A percentile compares a stretch with the other conserved stretches of the same genome.
These are phyloP conservation scores for Rousettus leschenaultii DNA, from an alignment of 2,113 vertebrate species.

Conservation along the genomic window DNA sequence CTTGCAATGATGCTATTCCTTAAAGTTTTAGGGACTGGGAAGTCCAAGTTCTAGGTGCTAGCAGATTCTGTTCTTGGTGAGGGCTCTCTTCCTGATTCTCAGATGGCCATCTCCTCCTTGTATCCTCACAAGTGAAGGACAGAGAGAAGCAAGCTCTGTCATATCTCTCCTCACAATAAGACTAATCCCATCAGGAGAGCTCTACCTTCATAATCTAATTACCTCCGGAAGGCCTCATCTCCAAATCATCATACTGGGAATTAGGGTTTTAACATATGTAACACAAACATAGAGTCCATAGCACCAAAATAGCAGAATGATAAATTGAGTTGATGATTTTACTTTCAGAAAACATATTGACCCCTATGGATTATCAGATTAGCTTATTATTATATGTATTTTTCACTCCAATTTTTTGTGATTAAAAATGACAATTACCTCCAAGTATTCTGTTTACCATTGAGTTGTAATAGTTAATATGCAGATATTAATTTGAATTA, in stretches of 20 bases:
- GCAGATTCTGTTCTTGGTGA: not conserved
- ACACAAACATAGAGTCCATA: too few relatives aligned
- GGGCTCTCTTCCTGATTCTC: not conserved
- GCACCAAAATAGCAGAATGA: not conserved
- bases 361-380: not conserved
- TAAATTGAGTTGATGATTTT: not conserved
- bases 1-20: not conserved
- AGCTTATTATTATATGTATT: not conserved
- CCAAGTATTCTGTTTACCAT: not conserved
- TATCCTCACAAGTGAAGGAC: not conserved
- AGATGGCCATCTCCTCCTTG: not conserved
- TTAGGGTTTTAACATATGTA: not conserved
- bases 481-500: not conserved
- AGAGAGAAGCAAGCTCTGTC: not conserved
- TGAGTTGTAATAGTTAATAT: not conserved
- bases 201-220: not conserved
- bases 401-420: not conserved
- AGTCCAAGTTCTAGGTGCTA: not conserved
- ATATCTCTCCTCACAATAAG: not conserved
- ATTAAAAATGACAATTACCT: not conserved
- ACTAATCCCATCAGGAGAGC: not conserved
- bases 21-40: not conserved
- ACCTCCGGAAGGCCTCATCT: not conserved
- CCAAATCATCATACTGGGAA: not conserved
- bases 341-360: not conserved